Conservation (phyloP, 2,888 invertebrate genomes). For the Eupithecia exiguata region DNA sequence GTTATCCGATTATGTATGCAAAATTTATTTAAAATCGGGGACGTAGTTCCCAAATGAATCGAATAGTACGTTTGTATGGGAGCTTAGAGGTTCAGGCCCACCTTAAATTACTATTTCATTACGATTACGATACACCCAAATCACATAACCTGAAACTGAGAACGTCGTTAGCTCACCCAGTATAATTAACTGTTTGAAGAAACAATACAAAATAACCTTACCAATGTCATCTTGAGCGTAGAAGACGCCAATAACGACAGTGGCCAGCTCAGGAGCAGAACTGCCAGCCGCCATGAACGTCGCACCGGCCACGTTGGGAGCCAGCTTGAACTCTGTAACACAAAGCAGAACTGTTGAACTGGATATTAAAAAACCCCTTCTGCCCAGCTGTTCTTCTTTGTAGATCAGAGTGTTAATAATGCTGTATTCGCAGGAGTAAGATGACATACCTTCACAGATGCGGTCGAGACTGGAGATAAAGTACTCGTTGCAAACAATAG, state of each 20-base stretch:
- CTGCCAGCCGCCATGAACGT: constrained; percentile 99
- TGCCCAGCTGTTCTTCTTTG: too few species aligned
- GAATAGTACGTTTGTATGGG: too few species aligned
- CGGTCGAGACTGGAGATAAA: constrained; percentile 97
- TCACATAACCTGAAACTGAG: too few species aligned
- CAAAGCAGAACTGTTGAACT: not conserved
- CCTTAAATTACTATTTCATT: too few species aligned
- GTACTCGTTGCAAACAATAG: constrained; percentile 98
- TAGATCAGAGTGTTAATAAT: too few species aligned
- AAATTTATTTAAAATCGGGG: too few species aligned
- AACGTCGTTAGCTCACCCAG: too few species aligned
- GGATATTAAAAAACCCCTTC: not conserved
- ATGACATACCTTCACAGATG: constrained; percentile 92
- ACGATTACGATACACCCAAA: too few species aligned
- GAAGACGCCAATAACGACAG: constrained; percentile 97
- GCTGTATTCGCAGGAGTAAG: not conserved
- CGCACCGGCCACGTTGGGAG: constrained; percentile 98
- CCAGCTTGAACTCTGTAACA: constrained; percentile 89
- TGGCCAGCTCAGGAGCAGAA: constrained; percentile 98
- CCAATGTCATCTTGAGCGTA: constrained; percentile 96
- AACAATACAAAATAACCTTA: constrained; percentile 48
- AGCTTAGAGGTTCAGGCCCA: too few species aligned
- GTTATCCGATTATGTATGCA: too few species aligned
- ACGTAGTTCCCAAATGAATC: too few species aligned
- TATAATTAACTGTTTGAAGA: not conserved